phyloP scores from a whole-genome alignment of 2,888 invertebrate species.

The Nomada goodeniana region DNA sequence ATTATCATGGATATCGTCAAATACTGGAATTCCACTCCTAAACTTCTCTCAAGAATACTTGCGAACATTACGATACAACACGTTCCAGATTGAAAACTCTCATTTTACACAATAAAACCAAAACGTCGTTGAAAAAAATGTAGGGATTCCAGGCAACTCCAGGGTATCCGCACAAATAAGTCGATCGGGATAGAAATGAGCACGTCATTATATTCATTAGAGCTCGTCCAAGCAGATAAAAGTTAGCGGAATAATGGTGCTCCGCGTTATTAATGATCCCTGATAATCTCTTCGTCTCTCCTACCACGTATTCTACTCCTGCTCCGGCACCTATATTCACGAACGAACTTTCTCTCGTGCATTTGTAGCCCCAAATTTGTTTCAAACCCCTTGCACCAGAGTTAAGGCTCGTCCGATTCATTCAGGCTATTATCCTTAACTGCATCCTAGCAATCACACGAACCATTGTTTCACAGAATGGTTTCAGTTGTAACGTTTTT shows the following conservation, averaged over 20 bases:
- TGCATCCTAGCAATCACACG: slow-evolving; percentile 65
- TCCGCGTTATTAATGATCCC: slow-evolving; percentile 71
- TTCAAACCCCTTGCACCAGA: slow-evolving; percentile 62
- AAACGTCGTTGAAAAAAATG: slow-evolving; percentile 4
- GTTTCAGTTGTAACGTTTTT: slow-evolving; percentile 51
- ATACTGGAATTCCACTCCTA: background rate
- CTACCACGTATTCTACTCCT: slow-evolving; percentile 39
- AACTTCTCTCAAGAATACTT: too few species aligned
- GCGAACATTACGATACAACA: background rate
- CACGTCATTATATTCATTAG: slow-evolving; percentile 76
- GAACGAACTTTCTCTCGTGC: slow-evolving; percentile 64
- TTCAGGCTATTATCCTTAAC: slow-evolving; percentile 72
- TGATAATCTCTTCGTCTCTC: slow-evolving; percentile 68
- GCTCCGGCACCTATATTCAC: slow-evolving; percentile 48
- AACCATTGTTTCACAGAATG: slow-evolving; percentile 62
- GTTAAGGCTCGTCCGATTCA: slow-evolving; percentile 70
- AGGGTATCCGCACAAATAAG: slow-evolving; percentile 52
- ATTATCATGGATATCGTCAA: background rate
- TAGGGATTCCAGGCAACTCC: background rate
- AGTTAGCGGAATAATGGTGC: slow-evolving; percentile 74
- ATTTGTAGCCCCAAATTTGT: slow-evolving; percentile 72
- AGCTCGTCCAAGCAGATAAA: slow-evolving; percentile 75
- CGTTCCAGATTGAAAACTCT: too few species aligned
- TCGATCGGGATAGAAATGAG: slow-evolving; percentile 60
- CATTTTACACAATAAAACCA: background rate